phyloP scores from a whole-genome alignment of 1,140 invertebrate species.

The Tetraneura akinire region DNA sequence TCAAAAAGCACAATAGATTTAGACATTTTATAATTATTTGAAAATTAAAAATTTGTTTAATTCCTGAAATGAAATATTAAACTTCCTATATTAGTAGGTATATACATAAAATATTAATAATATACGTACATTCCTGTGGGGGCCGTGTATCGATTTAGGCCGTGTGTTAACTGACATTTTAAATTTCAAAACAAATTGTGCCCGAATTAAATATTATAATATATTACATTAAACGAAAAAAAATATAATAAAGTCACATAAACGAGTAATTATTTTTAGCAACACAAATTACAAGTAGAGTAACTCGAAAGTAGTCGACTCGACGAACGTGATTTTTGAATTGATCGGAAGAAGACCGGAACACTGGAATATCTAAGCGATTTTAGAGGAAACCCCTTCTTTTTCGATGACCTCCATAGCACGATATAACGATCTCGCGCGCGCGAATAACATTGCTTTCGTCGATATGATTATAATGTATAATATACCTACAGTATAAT shows the following conservation, averaged over 20 bases:
- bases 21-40: no score
- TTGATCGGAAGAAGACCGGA: background rate
- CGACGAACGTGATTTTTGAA: conserved; percentile 11
- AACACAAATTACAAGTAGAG: no score
- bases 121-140: conserved; percentile 27
- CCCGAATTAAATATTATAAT: no score
- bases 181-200: background rate
- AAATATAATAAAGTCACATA: no score
- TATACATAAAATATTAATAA: background rate
- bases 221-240: no score
- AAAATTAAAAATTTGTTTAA: background rate
- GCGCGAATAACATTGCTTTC: conserved; percentile 17
- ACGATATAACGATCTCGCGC: background rate
- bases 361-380: conserved; percentile 22
- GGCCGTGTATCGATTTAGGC: background rate
- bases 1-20: no score
- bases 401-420: background rate
- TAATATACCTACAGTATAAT: no score
- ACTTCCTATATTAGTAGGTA: background rate
- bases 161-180: conserved; percentile 19
- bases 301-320: background rate
- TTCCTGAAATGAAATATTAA: no score
- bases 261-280: background rate
- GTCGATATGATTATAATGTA: background rate
- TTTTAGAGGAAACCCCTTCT: background rate